Base-by-base conservation (phyloP, 2,797 vertebrate species). In the Melanogrammus aeglefinus region DNA sequence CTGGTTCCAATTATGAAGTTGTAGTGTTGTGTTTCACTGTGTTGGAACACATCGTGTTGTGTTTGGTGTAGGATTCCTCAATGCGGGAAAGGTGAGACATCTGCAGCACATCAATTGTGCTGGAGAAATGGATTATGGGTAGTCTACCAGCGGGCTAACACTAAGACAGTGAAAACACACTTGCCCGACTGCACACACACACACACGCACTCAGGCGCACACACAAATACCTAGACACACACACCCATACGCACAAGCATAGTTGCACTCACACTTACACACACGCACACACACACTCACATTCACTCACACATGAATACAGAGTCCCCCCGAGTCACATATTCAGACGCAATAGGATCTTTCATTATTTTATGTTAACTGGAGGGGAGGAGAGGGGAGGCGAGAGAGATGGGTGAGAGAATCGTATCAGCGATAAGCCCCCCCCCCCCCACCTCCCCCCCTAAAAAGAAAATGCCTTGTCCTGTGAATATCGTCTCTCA, bases 21-120 rank as follows among this genome's bases (percentile, higher is more conserved):
- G 21, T n/a, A n/a, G 8, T 63, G 51, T n/a, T n/a, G 51, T 7
- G 47, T 51, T 16, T n/a, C n/a, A 21, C 24, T 63, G 51, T 63
- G 51, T n/a, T 63, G 51, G 5, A 10, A 63, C 0, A 4, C 51
- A 63, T 63, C n/a, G 51, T 16, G 5, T 63, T n/a, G 51, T 16
- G n/a, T 63, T 63, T 7, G 47, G 36, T 63, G 18, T 36, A 69
- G 77, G 80, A 77, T 81, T 82, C 75, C 73, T 79, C 86, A 81
- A 89, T 81, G 78, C 79, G 84, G 83, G 88, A 80, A 75, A 76
- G 85, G 81, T 77, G 79, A 90, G 86, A 90, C 89, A 82, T 85
- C 86, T 85, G 84, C 81, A 81, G 83, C 86, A 88, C 79, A 85
- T 77, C 80, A 74, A 82, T 71, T 77, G 83, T 83, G 82, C n/a